phyloP scores from a whole-genome alignment of 1,140 invertebrate species.

The Zaprionus davidi region DNA sequence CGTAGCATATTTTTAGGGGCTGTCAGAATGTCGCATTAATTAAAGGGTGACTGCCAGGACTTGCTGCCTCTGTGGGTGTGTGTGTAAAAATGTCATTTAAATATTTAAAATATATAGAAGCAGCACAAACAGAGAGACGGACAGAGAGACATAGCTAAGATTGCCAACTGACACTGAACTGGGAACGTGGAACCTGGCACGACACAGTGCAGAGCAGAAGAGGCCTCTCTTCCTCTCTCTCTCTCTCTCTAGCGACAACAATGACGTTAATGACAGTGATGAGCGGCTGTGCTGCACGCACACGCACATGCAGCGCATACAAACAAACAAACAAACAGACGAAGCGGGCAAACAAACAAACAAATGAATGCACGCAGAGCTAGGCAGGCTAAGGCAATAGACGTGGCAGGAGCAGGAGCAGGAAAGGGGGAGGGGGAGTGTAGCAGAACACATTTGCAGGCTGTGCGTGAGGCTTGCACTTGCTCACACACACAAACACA shows the following conservation, averaged over 20 bases:
- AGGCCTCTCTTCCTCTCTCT: background rate
- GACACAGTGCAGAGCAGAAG: background rate
- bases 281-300: constrained; percentile 61
- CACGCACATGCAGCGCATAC: constrained; percentile 61
- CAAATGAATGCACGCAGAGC: constrained; percentile 63
- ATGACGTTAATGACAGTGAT: constrained; percentile 79
- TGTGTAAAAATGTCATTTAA: constrained; percentile 67
- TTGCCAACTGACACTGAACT: constrained; percentile 32
- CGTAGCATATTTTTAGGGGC: constrained; percentile 35
- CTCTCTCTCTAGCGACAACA: constrained; percentile 47
- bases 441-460: constrained; percentile 28
- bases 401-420: background rate
- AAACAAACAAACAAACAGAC: constrained; percentile 20
- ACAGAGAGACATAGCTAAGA: constrained; percentile 3
- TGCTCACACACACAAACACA: constrained; percentile 22
- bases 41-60: constrained; percentile 33
- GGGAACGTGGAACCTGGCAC: background rate
- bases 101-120: constrained; percentile 69
- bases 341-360: constrained; percentile 56
- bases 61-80: background rate
- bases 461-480: constrained; percentile 41
- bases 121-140: background rate
- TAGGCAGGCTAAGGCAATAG: constrained; percentile 30
- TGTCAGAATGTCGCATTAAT: constrained; percentile 41
- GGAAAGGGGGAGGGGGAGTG: background rate